Evolutionary conservation across 2,113 vertebrate species (phyloP).

Genomic region (Datnioides undecimradiatus): DNA sequence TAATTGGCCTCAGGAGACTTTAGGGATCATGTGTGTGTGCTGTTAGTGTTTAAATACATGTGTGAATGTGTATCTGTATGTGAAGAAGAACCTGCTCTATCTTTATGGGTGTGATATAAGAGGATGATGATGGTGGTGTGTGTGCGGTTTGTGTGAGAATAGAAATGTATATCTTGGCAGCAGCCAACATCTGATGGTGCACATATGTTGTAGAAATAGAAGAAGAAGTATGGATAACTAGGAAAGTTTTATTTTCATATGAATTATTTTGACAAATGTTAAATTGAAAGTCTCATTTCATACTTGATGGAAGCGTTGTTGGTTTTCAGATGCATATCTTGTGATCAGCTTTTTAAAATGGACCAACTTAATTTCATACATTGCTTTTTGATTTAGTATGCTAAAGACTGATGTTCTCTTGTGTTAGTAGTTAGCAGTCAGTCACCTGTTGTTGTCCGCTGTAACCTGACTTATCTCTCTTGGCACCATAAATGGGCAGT

Average conservation of each 20-base stretch:
- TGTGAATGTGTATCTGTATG: conserved; percentile 19
- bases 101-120: conserved; percentile 25
- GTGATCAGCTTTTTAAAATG: neutral
- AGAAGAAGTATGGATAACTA: too few species aligned
- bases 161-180: neutral
- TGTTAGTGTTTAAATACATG: conserved; percentile 31
- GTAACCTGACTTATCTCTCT: neutral
- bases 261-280: neutral
- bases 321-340: neutral
- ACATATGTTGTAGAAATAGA: too few species aligned
- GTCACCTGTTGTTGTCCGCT: neutral
- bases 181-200: neutral
- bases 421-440: neutral
- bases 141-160: neutral
- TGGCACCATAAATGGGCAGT: neutral
- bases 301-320: neutral
- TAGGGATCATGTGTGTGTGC: conserved; percentile 43
- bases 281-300: neutral
- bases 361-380: too few species aligned
- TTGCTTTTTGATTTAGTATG: too few species aligned
- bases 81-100: conserved; percentile 32
- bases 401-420: too few species aligned
- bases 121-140: conserved; percentile 11
- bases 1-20: conserved; percentile 83
- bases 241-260: neutral